Base-by-base conservation (phyloP, 2,113 vertebrate genomes). In the Ciconia maguari region DNA sequence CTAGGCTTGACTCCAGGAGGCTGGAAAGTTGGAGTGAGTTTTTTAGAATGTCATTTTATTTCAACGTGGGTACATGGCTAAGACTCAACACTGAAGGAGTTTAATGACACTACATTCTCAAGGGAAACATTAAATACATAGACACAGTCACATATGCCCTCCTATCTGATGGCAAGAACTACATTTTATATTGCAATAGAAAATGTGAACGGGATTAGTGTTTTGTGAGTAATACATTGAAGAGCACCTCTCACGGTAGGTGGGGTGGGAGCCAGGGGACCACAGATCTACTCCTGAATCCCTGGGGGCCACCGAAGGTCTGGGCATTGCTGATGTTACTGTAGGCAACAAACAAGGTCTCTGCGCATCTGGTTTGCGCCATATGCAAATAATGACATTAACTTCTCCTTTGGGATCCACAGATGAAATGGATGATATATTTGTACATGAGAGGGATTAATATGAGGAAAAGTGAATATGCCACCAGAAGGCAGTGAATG, bases 11-110 rank as follows among this genome's bases (percentile, higher is more conserved):
- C 65, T 96, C 38, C 74, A 91, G 62, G 55, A 87, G 75, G 41
- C n/a, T 93, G 81, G 34, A 76, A 92, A 94, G 83, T 41, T 92
- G 77, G 52, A 95, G 41, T n/a, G 66, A 83, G 89, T 22, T 83
- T 94, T 91, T 93, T 38, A 87, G 93, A 82, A 81, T 34, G 77
- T 34, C 3, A 12, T 72, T 94, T 75, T 78, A 84, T 92, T 87
- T 91, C 74, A 71, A 3, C 8, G 72, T 14, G 55, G 48, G 30
- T 46, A 76, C 30, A 42, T 4, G 3, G 66, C 76, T 87, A 84
- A 94, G 76, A 42, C 60, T 75, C n/a, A 75, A 57, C 26, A 29
- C 36, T 36, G 74, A 78, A 81, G 46, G 74, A 79, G 41, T 82
- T 94, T 87, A 89, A 69, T 41, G 77, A 82, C 66, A 72, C 8